Percentiles rank a stretch among this genome's conserved stretches.
These are phyloP conservation scores for Hedya salicella DNA, from an alignment of 2,888 invertebrate genomes.

Conservation along the genomic window DNA sequence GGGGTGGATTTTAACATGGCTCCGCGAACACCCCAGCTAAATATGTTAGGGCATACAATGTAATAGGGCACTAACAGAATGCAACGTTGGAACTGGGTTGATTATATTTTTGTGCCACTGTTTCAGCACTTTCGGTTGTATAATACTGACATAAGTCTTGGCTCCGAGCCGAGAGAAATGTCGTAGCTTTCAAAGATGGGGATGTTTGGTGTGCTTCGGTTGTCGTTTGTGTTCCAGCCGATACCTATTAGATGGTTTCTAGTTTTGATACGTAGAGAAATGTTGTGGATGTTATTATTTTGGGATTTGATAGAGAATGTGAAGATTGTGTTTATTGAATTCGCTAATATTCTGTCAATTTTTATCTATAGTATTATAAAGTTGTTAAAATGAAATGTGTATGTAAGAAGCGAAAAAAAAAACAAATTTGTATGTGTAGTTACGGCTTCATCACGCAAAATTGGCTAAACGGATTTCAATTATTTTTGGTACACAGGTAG, in stretches of 20 bases:
- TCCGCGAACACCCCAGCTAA: slow-evolving; percentile 45
- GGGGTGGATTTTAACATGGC: slow-evolving; percentile 50
- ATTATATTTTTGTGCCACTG: slow-evolving; percentile 31
- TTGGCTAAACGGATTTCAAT: no score
- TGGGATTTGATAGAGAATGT: not conserved
- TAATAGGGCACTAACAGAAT: slow-evolving; percentile 31
- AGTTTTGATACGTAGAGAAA: not conserved
- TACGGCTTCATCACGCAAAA: no score
- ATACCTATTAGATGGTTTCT: slow-evolving; percentile 3
- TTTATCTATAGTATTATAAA: no score
- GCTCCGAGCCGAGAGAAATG: slow-evolving; percentile 12
- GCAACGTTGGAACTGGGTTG: slow-evolving; percentile 32
- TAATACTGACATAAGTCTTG: slow-evolving; percentile 21
- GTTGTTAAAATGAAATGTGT: no score
- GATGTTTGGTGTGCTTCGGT: slow-evolving; percentile 5
- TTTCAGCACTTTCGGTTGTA: slow-evolving; percentile 20
- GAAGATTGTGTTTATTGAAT: not conserved
- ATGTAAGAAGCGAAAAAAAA: no score
- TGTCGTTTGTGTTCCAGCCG: slow-evolving; percentile 7
- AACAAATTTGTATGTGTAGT: no score
- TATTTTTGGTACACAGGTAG: no score
- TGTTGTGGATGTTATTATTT: not conserved
- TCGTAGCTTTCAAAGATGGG: slow-evolving; percentile 7
- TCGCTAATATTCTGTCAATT: no score
- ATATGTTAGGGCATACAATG: slow-evolving; percentile 27